Evolutionary conservation across 92 coral and sea anemone species (phyloP).

Genomic region (Paragorgia papillata): DNA sequence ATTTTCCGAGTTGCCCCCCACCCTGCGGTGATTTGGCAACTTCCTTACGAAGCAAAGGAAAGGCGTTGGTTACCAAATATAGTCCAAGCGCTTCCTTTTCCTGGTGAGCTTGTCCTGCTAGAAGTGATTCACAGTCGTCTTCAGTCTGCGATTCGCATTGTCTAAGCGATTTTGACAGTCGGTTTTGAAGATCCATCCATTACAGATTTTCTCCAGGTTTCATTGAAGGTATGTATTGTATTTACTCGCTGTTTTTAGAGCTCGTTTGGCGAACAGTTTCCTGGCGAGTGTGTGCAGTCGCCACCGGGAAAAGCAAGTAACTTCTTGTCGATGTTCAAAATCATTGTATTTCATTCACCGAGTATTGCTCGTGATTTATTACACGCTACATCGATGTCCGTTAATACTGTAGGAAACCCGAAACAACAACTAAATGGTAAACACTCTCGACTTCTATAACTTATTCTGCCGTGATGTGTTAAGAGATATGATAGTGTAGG

Average conservation of each 20-base stretch:
- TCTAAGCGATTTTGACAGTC: constrained; percentile 8
- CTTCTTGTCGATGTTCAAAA: constrained; percentile 17
- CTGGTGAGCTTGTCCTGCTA: constrained; percentile 8
- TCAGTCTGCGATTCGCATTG: constrained; percentile 5
- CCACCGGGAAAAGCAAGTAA: constrained; percentile 32
- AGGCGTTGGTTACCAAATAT: constrained; percentile 50
- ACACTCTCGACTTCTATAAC: too few species aligned
- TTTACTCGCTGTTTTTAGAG: background rate
- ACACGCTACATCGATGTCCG: background rate
- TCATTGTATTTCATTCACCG: background rate
- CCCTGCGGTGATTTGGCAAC: constrained; percentile 12
- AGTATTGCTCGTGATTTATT: background rate
- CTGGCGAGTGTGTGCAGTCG: constrained; percentile 5
- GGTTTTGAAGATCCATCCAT: background rate
- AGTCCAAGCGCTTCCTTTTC: constrained; percentile 34
- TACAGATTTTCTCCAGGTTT: background rate
- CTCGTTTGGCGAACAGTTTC: background rate
- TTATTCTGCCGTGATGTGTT: too few species aligned
- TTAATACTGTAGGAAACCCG: too few species aligned
- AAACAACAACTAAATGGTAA: too few species aligned
- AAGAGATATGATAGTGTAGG: constrained; percentile 4
- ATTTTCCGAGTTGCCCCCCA: background rate
- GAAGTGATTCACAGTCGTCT: background rate
- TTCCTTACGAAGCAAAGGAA: constrained; percentile 25
- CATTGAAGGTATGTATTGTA: constrained; percentile 21